These are phyloP conservation scores for Heliconius sara DNA, from an alignment of 2,888 invertebrate species.

Conservation along the genomic window DNA sequence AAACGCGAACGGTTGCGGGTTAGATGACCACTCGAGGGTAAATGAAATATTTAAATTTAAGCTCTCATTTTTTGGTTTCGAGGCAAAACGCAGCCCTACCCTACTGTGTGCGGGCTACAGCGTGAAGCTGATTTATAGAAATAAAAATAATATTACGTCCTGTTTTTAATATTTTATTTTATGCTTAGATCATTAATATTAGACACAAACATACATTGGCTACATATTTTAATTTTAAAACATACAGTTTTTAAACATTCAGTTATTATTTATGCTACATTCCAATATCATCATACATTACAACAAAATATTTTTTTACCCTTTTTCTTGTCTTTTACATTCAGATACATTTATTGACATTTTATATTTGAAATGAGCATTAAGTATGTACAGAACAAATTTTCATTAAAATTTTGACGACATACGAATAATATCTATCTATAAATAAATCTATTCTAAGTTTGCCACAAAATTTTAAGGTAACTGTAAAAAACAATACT, in stretches of 20 bases:
- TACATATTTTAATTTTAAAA: not conserved
- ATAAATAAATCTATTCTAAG: not conserved
- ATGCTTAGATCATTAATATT: conserved; percentile 3
- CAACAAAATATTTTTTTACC: not conserved
- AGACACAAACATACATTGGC: not conserved
- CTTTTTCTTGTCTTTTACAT: not conserved
- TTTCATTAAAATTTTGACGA: not conserved
- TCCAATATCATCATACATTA: conserved; percentile 3
- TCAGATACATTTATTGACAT: not conserved
- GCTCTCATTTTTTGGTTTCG: too few relatives aligned
- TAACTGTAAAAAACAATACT: too few relatives aligned
- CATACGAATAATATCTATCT: not conserved
- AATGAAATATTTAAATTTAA: too few relatives aligned
- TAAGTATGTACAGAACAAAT: not conserved
- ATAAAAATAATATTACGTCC: not conserved
- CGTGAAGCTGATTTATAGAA: too few relatives aligned
- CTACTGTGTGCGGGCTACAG: too few relatives aligned
- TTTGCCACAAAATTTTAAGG: not conserved
- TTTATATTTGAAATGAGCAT: conserved; percentile 3
- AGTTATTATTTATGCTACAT: not conserved
- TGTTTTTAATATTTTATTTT: conserved; percentile 2
- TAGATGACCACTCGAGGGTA: too few relatives aligned
- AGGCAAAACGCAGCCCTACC: too few relatives aligned
- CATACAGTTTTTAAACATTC: too few relatives aligned
- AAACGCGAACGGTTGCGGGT: too few relatives aligned